Percentiles rank a stretch among this genome's conserved stretches.
Conservation (phyloP, 2,797 vertebrate genomes). For the Benthosema pterotum region DNA sequence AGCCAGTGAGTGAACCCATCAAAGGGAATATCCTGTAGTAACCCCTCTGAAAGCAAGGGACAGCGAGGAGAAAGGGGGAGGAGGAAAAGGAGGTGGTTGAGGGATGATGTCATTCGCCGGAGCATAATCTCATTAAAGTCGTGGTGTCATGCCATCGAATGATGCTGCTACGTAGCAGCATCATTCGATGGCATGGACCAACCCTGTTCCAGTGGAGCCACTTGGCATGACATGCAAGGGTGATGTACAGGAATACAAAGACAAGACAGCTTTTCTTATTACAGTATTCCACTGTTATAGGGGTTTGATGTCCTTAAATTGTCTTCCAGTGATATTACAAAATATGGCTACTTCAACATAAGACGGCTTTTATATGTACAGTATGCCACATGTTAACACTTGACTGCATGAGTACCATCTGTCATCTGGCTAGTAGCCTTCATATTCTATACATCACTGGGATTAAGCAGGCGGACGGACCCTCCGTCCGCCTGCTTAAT, state of each 20-base stretch:
- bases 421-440: not conserved
- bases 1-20: slow-evolving; percentile 59
- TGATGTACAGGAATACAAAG: not conserved
- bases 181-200: slow-evolving; percentile 72
- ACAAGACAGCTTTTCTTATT: slow-evolving; percentile 8
- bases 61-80: slow-evolving; percentile 3
- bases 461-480: not conserved
- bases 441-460: not conserved
- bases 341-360: too few relatives aligned
- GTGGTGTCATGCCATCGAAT: slow-evolving; percentile 72
- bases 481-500: not conserved
- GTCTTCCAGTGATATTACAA: not conserved
- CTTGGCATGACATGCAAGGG: slow-evolving; percentile 27
- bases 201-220: slow-evolving; percentile 52
- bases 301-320: slow-evolving; percentile 3
- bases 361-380: too few relatives aligned
- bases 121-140: slow-evolving; percentile 74
- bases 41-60: slow-evolving; percentile 72
- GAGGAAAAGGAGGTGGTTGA: slow-evolving; percentile 4
- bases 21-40: slow-evolving; percentile 81
- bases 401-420: slow-evolving; percentile 17
- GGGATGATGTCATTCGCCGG: slow-evolving; percentile 46
- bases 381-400: slow-evolving; percentile 8
- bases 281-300: not conserved
- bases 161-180: slow-evolving; percentile 71